Evolutionary conservation across 2,888 invertebrate genomes (phyloP), one percentile per base, ranked within the genome.

Genomic region (Cordilura impudica): DNA sequence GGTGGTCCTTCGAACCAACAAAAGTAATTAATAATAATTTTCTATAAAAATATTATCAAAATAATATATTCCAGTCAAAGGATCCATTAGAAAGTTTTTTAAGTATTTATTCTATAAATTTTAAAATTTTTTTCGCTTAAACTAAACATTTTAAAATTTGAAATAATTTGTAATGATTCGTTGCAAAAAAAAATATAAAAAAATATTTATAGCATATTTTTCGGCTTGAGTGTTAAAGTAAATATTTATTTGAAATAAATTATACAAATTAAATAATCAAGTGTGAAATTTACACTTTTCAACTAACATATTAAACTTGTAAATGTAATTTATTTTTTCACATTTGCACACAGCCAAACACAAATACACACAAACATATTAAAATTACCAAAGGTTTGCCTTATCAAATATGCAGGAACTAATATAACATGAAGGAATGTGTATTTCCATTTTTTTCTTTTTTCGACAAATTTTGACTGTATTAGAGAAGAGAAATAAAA

Each of bases 381-480:
- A 18, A 47, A 19, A 60, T 69, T 69, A 47, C 54, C 49, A 35
- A n/a, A 65, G 51, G 29, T 76, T 70, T 70, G 63, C 61, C 67
- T 69, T 43, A 75, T 75, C 63, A 75, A 79, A 75, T 75, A 75
- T 79, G 71, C 51, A 72, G 45, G 16, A 79, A 71, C 61, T 71
- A 70, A 74, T 71, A 69, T 67, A 61, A 73, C 19, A 73, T 56
- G 61, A 39, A 49, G 53, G 67, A 67, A 67, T 67, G 66, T 53
- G 12, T 18, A 51, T 58, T 49, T 31, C 12, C 8, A 31, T 70
- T 26, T 12, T 8, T n/a, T 31, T 51, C 16, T 53, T 12, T 69
- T 49, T 26, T 66, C 23, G 5, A 14, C 10, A 31, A 18, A 10
- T 31, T 43, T 14, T 14, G 43, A 43, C 6, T 45, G 29, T 29